Conservation (phyloP, 2,888 invertebrate genomes). For the Nesidiocoris tenuis region DNA sequence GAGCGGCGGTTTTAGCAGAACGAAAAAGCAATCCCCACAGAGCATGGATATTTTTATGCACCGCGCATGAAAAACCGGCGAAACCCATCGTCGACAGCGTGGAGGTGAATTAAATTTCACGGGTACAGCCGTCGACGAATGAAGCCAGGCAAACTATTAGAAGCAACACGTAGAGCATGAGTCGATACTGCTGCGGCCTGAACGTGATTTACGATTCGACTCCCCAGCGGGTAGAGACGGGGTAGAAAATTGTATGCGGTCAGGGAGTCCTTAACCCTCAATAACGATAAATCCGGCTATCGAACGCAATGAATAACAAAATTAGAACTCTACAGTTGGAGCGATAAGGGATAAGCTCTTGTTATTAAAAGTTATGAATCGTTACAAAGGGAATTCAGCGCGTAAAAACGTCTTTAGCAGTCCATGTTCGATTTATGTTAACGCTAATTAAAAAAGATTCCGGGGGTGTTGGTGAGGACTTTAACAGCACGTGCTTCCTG, state of each 20-base stretch:
- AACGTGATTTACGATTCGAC: neutral
- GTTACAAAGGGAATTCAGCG: conserved; percentile 7
- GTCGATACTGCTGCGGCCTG: neutral
- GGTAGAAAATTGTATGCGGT: conserved; percentile 11
- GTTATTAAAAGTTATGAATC: conserved; percentile 30
- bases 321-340: conserved; percentile 16
- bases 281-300: conserved; percentile 20
- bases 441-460: conserved; percentile 29
- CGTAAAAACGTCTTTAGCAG: conserved; percentile 33
- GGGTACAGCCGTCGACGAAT: too few relatives aligned
- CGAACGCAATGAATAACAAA: conserved; percentile 21
- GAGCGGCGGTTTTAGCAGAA: too few relatives aligned
- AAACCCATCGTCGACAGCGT: too few relatives aligned
- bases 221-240: neutral
- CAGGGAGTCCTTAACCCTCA: conserved; percentile 10
- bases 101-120: too few relatives aligned
- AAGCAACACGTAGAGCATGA: neutral
- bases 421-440: conserved; percentile 24
- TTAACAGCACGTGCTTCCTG: conserved; percentile 10
- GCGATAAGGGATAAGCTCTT: neutral
- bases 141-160: neutral
- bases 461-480: neutral
- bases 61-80: too few relatives aligned
- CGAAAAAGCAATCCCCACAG: too few relatives aligned
- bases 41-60: too few relatives aligned